Percentiles rank a stretch among this genome's conserved stretches.
Evolutionary conservation across 2,113 vertebrate species (phyloP).

Genomic region (Numenius arquata): DNA sequence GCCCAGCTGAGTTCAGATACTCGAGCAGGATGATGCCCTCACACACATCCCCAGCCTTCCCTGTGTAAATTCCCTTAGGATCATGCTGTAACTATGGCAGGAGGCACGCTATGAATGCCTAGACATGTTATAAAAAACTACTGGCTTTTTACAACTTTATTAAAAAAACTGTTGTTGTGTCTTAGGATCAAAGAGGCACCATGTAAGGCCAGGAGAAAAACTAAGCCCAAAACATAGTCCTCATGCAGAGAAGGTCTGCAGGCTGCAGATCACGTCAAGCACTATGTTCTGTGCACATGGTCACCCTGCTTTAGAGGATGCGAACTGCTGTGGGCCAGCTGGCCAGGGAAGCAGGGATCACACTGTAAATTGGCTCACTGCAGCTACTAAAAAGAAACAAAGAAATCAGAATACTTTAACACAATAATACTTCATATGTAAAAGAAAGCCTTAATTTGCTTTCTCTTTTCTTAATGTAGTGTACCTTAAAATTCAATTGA

Average conservation of each 20-base stretch:
- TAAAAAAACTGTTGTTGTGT: not conserved
- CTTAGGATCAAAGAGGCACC: not conserved
- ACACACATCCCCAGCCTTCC: not conserved
- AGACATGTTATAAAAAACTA: not conserved
- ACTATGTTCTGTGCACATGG: accelerated
- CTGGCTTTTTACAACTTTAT: not conserved
- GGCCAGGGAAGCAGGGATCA: not conserved
- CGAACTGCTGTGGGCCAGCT: not conserved
- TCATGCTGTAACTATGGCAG: not conserved
- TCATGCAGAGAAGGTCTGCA: not conserved
- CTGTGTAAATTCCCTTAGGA: accelerated
- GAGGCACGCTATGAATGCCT: not conserved
- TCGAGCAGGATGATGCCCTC: not conserved
- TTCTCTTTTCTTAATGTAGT: not conserved
- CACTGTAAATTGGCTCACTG: not conserved
- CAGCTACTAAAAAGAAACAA: not conserved
- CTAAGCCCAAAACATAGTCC: not conserved
- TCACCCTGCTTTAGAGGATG: not conserved
- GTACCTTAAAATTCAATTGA: not conserved
- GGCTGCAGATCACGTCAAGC: not conserved
- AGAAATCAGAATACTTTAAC: not conserved
- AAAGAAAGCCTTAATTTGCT: not conserved
- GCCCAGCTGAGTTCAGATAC: not conserved
- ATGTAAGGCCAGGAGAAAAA: not conserved
- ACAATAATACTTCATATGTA: not conserved